Base-by-base conservation (phyloP, 2,888 invertebrate genomes). In the Cantharis lateralis region DNA sequence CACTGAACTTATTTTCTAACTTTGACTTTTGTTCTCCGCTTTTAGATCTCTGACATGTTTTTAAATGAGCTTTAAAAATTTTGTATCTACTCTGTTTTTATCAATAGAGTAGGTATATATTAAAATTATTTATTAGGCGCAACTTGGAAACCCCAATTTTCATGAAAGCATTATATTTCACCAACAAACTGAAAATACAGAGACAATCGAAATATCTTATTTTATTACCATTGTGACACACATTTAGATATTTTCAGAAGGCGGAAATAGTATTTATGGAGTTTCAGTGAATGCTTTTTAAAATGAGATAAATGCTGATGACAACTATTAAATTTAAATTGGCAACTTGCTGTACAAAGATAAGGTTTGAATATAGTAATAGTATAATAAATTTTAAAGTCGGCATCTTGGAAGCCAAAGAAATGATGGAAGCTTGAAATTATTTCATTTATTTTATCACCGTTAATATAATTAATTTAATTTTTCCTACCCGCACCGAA, bases 181-280 rank as follows among this genome's bases (percentile, higher is more conserved):
- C 48, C 48, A 48, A 48, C 48, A 48, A 48, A 48, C 48, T 71
- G 20, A 26, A 71, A 64, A 28, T 71, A 63, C 24, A 62, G 24
- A 20, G 24, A 71, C 62, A 28, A 28, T 63, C 71, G 18, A 71
- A 71, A 71, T 24, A 62, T 24, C 15, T 64, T n/a, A n/a, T 62
- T 71, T 62, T 62, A 71, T 24, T 62, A 15, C 62, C 62, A 28
- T 32, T 48, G 28, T 48, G 32, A 48, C 70, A 71, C 20, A 66
- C 64, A 63, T 66, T 66, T 66, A 66, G 16, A 66, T 66, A 20
- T 66, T 20, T 66, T 66, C 64, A 66, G 64, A 66, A 66, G 18
- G 64, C 64, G 64, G 64, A 66, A 66, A 66, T 66, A 66, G 24
- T 66, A 66, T 66, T 66, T 15, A 24, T 18, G 64, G 64, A 24